Conservation (phyloP, 1,140 invertebrate genomes). For the Drosophila kikkawai region DNA sequence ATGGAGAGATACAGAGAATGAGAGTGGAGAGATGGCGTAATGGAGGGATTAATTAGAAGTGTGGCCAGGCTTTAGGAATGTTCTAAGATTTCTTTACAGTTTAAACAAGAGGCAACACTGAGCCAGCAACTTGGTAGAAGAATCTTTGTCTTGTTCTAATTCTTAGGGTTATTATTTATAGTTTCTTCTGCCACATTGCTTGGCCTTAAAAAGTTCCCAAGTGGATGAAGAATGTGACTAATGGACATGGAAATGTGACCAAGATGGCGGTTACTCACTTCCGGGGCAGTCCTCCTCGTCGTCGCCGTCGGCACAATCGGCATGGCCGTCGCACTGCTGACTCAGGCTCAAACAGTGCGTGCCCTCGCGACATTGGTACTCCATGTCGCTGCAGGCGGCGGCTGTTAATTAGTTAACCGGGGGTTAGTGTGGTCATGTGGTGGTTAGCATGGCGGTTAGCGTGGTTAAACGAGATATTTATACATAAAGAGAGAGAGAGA, state of each 20-base stretch:
- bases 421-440: slow-evolving; percentile 48
- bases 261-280: slow-evolving; percentile 73
- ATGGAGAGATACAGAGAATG: slow-evolving; percentile 17
- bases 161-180: neutral
- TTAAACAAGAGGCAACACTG: neutral
- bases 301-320: slow-evolving; percentile 90
- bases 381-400: slow-evolving; percentile 87
- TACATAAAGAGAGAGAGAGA: slow-evolving; percentile 5
- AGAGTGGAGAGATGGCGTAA: neutral
- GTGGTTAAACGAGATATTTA: slow-evolving; percentile 28
- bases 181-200: neutral
- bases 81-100: neutral
- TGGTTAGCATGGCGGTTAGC: slow-evolving; percentile 31
- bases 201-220: neutral
- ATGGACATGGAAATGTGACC: neutral
- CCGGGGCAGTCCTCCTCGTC: slow-evolving; percentile 89
- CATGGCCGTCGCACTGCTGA: slow-evolving; percentile 88
- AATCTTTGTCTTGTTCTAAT: too few relatives aligned
- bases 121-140: too few relatives aligned
- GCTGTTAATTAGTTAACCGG: slow-evolving; percentile 54
- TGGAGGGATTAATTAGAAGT: neutral
- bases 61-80: neutral
- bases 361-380: slow-evolving; percentile 88
- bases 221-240: neutral
- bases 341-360: slow-evolving; percentile 85